These are phyloP conservation scores for Monochamus saltuarius DNA, from an alignment of 1,140 invertebrate species.

Conservation along the genomic window DNA sequence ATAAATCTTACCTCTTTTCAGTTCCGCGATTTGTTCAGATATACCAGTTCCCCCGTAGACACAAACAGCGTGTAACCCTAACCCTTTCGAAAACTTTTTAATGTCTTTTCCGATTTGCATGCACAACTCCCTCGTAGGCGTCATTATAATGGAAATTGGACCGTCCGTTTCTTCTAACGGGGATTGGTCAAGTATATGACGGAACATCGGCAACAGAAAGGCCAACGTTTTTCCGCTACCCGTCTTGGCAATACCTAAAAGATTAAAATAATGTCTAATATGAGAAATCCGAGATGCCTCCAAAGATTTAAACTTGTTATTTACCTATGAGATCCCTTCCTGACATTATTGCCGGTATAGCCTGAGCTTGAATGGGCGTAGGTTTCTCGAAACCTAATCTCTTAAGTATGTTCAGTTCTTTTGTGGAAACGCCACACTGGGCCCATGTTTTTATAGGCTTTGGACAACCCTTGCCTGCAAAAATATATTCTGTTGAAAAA, in stretches of 20 bases:
- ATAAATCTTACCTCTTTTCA: constrained; percentile 77
- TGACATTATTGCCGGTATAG: constrained; percentile 98
- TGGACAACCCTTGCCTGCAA: constrained; percentile 62
- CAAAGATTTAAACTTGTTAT: too few species aligned
- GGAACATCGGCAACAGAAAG: constrained; percentile 97
- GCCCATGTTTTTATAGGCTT: constrained; percentile 80
- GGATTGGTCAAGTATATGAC: constrained; percentile 95
- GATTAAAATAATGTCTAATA: not conserved
- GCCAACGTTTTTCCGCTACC: constrained; percentile 99
- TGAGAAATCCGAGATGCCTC: not conserved
- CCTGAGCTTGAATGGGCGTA: constrained; percentile 98
- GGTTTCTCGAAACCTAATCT: constrained; percentile 94
- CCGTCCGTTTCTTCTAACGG: constrained; percentile 93
- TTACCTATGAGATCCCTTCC: constrained; percentile 91
- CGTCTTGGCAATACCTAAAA: constrained; percentile 62
- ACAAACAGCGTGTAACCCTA: constrained; percentile 87
- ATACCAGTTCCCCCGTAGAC: constrained; percentile 99
- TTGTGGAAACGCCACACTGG: constrained; percentile 96
- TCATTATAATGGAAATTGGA: constrained; percentile 96
- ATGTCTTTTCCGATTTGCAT: constrained; percentile 99
- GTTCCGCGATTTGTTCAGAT: constrained; percentile 95
- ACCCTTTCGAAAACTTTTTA: constrained; percentile 90
- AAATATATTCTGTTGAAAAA: constrained; percentile 20
- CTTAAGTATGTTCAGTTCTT: constrained; percentile 92
- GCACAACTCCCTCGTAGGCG: constrained; percentile 96